A percentile compares a stretch with the other conserved stretches of the same genome.
Conservation (phyloP, 1,140 invertebrate genomes). For the Cecropterus lyciades region DNA sequence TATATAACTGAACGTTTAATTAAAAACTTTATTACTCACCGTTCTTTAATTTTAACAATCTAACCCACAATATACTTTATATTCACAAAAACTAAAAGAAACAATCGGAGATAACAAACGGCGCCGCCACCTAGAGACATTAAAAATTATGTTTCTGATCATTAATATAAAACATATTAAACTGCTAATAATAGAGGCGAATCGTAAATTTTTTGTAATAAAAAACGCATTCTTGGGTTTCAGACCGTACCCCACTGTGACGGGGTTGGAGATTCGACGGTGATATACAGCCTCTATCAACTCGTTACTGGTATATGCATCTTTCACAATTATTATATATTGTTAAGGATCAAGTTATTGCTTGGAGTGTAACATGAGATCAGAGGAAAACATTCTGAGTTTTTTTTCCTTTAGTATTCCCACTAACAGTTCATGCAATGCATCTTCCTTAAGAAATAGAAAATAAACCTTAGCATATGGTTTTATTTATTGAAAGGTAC, state of each 20-base stretch:
- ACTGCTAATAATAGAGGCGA: constrained; percentile 64
- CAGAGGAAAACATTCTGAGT: too few species aligned
- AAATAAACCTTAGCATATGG: too few species aligned
- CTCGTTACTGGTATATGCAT: not conserved
- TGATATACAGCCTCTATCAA: constrained; percentile 49
- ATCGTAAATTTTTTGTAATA: constrained; percentile 67
- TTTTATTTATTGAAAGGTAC: too few species aligned
- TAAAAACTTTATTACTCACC: not conserved
- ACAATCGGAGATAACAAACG: constrained; percentile 37
- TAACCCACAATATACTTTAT: constrained; percentile 5
- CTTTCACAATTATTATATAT: not conserved
- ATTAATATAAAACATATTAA: constrained; percentile 68
- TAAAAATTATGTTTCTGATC: constrained; percentile 55
- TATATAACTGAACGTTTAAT: not conserved
- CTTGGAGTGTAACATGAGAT: not conserved
- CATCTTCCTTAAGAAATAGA: too few species aligned
- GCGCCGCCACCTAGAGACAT: constrained; percentile 51
- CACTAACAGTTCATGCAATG: too few species aligned
- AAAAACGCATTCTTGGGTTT: constrained; percentile 67
- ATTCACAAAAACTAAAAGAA: constrained; percentile 20
- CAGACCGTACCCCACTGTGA: constrained; percentile 60
- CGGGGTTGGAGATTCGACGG: constrained; percentile 52
- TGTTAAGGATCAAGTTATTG: constrained; percentile 14
- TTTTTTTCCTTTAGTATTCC: too few species aligned
- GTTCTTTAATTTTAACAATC: constrained; percentile 6